A percentile compares a stretch with the other conserved stretches of the same genome.
phyloP scores from a whole-genome alignment of 35 echinoderm and acorn worm species.

The Acanthaster planci region DNA sequence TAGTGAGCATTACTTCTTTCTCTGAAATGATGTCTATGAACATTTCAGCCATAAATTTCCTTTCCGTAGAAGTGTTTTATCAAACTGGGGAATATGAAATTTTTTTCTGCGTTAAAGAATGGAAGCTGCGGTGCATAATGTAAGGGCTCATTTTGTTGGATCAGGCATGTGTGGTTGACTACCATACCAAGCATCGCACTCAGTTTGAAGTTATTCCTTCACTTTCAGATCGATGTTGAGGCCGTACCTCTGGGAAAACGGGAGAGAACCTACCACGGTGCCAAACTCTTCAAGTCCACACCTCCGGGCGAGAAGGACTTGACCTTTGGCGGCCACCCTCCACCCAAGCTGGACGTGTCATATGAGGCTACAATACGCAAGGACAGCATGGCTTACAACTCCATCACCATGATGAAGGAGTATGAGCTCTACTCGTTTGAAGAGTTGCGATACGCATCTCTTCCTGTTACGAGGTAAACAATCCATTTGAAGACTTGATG shows the following conservation, averaged over 20 bases:
- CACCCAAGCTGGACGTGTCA: constrained; percentile 64
- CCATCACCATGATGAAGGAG: constrained; percentile 98
- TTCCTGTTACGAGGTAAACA: constrained; percentile 85
- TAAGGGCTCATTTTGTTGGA: no score
- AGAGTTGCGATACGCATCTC: constrained; percentile 83
- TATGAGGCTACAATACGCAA: constrained; percentile 78
- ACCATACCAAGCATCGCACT: no score
- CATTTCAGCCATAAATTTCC: no score
- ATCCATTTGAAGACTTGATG: no score
- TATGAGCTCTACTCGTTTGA: constrained; percentile 99
- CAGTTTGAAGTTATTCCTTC: not conserved
- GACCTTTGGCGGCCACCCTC: constrained; percentile 83
- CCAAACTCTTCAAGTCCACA: constrained; percentile 41
- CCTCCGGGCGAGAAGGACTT: constrained; percentile 63
- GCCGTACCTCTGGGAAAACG: constrained; percentile 86
- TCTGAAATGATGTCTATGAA: no score
- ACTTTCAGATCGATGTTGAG: constrained; percentile 83
- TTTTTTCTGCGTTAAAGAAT: no score
- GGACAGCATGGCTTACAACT: constrained; percentile 79
- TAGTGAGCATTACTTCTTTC: no score
- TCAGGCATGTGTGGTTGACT: no score
- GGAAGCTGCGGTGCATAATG: no score
- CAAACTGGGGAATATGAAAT: no score
- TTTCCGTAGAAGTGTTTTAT: no score
- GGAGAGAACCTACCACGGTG: constrained; percentile 52